Conservation (phyloP, 2,797 vertebrate species). For the Bucorvus abyssinicus region DNA sequence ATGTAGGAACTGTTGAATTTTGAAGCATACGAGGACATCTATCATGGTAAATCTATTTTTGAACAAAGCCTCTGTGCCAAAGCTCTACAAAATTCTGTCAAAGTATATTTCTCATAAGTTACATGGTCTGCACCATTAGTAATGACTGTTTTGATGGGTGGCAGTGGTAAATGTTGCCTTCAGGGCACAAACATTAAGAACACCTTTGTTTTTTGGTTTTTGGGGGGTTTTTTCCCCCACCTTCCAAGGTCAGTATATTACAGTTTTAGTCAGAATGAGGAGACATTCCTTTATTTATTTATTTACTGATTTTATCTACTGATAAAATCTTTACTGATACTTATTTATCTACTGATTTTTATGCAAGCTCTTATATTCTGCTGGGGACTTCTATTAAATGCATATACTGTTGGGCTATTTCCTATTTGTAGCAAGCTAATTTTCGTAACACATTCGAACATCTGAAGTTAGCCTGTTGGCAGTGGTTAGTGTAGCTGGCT, state of each 20-base stretch:
- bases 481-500: background rate
- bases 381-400: background rate
- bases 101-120: background rate
- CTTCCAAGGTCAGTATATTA: background rate
- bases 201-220: background rate
- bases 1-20: slow-evolving; percentile 22
- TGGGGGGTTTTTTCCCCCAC: background rate
- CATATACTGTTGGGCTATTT: background rate
- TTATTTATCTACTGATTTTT: background rate
- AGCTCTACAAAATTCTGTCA: slow-evolving; percentile 16
- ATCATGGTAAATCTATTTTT: slow-evolving; percentile 53
- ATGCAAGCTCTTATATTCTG: background rate
- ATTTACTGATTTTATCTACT: too few relatives aligned
- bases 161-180: background rate
- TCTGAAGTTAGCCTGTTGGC: background rate
- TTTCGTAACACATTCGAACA: background rate
- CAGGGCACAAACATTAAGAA: background rate
- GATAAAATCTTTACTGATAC: too few relatives aligned
- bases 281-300: background rate
- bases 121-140: background rate
- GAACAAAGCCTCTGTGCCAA: slow-evolving; percentile 29
- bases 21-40: slow-evolving; percentile 51
- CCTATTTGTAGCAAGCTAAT: background rate
- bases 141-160: background rate
- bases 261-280: background rate